phyloP scores from a whole-genome alignment of 2,888 invertebrate species.

The Pocota personata region DNA sequence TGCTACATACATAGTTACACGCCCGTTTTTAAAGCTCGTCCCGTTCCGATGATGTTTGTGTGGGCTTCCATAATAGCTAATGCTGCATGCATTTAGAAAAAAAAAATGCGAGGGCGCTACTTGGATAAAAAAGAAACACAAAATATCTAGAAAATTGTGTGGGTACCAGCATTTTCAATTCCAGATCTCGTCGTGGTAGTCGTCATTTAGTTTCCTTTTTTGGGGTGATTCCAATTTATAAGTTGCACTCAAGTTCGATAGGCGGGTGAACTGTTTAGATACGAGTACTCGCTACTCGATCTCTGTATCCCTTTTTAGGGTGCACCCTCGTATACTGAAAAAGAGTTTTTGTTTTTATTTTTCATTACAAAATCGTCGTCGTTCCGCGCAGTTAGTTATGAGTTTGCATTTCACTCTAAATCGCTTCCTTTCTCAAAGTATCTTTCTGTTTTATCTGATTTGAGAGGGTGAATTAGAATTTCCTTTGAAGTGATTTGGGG shows the following conservation, averaged over 20 bases:
- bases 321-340: conserved; percentile 24
- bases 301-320: conserved; percentile 45
- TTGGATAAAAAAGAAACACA: conserved; percentile 28
- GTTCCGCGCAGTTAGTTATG: conserved; percentile 54
- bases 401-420: conserved; percentile 30
- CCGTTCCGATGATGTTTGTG: conserved; percentile 58
- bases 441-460: conserved; percentile 18
- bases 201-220: conserved; percentile 54
- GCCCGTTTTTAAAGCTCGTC: conserved; percentile 71
- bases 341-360: conserved; percentile 10
- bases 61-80: conserved; percentile 58
- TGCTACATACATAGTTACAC: conserved; percentile 36
- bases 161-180: conserved; percentile 70
- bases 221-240: conserved; percentile 68
- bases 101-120: conserved; percentile 64
- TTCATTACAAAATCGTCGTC: conserved; percentile 1
- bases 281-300: too few relatives aligned
- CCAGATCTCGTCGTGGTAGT: background rate
- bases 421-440: background rate
- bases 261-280: conserved; percentile 30
- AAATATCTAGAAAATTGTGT: conserved; percentile 65
- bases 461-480: conserved; percentile 25
- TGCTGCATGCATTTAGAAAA: conserved; percentile 29
- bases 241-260: conserved; percentile 45
- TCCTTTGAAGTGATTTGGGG: conserved; percentile 57